Evolutionary conservation across 2,113 vertebrate species (phyloP).

Genomic region (Heloderma charlesbogerti): DNA sequence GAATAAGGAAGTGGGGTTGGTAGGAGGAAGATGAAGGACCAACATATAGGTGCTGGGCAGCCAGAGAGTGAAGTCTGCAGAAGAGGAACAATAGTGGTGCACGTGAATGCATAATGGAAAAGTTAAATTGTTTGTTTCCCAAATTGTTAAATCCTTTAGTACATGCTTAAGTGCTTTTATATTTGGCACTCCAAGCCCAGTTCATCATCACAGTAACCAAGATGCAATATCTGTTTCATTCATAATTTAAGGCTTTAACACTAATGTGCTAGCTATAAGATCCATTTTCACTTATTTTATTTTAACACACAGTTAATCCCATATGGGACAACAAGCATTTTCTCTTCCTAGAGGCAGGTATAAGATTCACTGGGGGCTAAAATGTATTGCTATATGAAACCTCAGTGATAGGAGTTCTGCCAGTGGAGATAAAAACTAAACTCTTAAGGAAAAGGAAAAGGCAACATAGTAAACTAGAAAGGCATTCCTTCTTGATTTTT

Average conservation of each 20-base stretch:
- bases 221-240: background rate
- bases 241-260: background rate
- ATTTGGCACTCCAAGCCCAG: background rate
- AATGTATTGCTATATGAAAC: background rate
- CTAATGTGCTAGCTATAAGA: background rate
- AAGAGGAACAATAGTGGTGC: too few relatives aligned
- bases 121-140: too few relatives aligned
- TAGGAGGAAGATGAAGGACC: background rate
- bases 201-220: background rate
- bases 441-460: background rate
- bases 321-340: background rate
- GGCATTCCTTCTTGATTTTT: background rate
- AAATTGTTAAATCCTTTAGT: too few relatives aligned
- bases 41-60: background rate
- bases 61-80: background rate
- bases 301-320: background rate
- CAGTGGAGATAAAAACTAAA: background rate
- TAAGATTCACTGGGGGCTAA: background rate
- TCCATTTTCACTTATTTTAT: background rate
- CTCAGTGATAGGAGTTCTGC: background rate
- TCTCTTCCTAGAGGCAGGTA: background rate
- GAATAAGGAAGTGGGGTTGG: background rate
- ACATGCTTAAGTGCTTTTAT: too few relatives aligned
- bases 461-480: background rate
- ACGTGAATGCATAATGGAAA: too few relatives aligned